These are phyloP conservation scores for Platycheirus rosarum DNA, from an alignment of 2,888 invertebrate species.

Conservation along the genomic window DNA sequence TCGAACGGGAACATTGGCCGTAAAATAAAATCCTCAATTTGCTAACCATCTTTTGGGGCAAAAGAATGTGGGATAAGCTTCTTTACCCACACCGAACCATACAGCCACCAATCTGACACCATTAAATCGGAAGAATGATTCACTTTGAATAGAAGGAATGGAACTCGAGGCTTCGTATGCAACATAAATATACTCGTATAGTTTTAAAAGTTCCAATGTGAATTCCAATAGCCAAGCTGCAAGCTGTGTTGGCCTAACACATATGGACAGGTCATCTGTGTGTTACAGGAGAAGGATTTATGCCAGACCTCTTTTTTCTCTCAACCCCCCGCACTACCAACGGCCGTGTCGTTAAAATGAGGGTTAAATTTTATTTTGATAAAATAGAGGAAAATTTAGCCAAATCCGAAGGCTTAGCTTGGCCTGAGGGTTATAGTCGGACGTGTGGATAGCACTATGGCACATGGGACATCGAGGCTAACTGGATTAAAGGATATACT, in stretches of 20 bases:
- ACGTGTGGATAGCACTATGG: slow-evolving; percentile 46
- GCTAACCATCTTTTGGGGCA: slow-evolving; percentile 73
- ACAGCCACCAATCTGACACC: slow-evolving; percentile 56
- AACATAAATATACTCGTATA: too few relatives aligned
- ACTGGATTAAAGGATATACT: slow-evolving; percentile 74
- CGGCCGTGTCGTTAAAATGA: slow-evolving; percentile 29
- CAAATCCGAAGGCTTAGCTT: not conserved
- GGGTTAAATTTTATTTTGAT: slow-evolving; percentile 73
- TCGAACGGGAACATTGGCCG: not conserved
- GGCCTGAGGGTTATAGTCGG: not conserved
- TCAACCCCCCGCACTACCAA: not conserved
- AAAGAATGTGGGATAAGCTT: slow-evolving; percentile 66
- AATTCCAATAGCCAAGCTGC: not conserved
- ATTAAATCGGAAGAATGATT: slow-evolving; percentile 71
- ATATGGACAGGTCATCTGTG: slow-evolving; percentile 72
- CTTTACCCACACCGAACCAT: slow-evolving; percentile 3
- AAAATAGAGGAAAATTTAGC: slow-evolving; percentile 60
- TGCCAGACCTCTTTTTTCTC: slow-evolving; percentile 12
- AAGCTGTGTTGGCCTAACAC: slow-evolving; percentile 67
- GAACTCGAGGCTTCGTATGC: slow-evolving; percentile 17
- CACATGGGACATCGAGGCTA: slow-evolving; percentile 69
- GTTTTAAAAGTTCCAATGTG: slow-evolving; percentile 9
- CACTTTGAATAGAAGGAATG: slow-evolving; percentile 52
- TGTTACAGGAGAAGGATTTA: slow-evolving; percentile 61
- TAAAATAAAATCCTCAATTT: slow-evolving; percentile 73